Evolutionary conservation across 2,797 vertebrate species (phyloP), one percentile per base, ranked within the genome.

Genomic region (Allobates femoralis): DNA sequence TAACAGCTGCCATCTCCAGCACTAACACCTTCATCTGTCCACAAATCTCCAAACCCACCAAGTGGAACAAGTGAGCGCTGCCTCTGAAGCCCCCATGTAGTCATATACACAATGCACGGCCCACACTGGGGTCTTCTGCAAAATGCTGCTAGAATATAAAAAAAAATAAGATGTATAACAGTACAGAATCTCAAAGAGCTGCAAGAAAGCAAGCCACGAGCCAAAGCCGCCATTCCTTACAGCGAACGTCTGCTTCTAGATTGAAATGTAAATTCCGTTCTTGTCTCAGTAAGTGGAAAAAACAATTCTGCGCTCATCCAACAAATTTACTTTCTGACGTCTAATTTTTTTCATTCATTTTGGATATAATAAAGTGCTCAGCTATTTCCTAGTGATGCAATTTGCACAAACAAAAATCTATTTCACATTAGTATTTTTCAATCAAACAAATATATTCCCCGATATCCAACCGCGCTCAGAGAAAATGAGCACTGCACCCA

Each of bases 381-480:
- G n/a, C 82, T 75, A 62, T 60, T 83, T 84, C 81, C 80, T 79
- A 75, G 76, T 74, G 76, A 75, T 84, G 55, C 41, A 84, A 87
- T 75, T 79, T 79, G 53, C 56, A 46, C 86, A 84, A 84, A 87
- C 58, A 51, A 55, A 87, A 87, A 79, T 80, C 66, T 84, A 87
- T 84, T 87, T 84, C 32, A 50, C 58, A 79, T 83, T 79, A 79
- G 81, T 73, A 71, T 78, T 87, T 84, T 56, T 79, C 86, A 64
- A 82, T 81, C 34, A 64, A 66, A 75, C 41, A 21, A 37, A 83
- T 50, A 51, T 83, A 58, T 83, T 50, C 34, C 21, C 23, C 5
- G 41, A 41, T 37, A 60, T 23, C 21, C 28, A 21, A 46, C 60
- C 71, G n/a, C 3, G 55, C 64, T 64, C 55, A 64, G 55, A 56